phyloP scores from a whole-genome alignment of 2,888 invertebrate species.

The Drosophila paramelanica region DNA sequence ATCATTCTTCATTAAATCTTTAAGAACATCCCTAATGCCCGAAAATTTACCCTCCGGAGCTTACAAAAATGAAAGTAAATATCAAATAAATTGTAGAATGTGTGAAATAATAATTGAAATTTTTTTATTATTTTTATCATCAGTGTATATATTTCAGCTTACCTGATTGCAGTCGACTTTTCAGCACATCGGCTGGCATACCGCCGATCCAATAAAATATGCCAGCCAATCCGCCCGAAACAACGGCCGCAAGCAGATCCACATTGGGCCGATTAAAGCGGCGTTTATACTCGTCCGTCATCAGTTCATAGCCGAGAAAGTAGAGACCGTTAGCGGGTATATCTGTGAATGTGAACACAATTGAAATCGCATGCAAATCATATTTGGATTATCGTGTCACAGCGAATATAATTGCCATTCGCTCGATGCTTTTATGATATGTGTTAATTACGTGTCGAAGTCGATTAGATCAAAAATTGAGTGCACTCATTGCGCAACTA shows the following conservation, averaged over 20 bases:
- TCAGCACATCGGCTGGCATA: constrained; percentile 98
- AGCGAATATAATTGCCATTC: constrained; percentile 8
- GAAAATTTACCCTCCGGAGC: constrained; percentile 98
- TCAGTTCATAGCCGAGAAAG: constrained; percentile 97
- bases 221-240: constrained; percentile 98
- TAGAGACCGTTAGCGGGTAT: constrained; percentile 99
- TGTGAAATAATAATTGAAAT: too few species aligned
- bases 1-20: constrained; percentile 93
- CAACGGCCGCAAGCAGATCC: constrained; percentile 89
- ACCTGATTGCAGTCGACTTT: constrained; percentile 98
- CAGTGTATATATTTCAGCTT: neutral
- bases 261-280: constrained; percentile 85
- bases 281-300: constrained; percentile 91
- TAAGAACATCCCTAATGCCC: constrained; percentile 95
- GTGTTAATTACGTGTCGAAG: constrained; percentile 32
- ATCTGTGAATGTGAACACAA: constrained; percentile 87
- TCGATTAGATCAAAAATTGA: constrained; percentile 36
- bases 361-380: constrained; percentile 2
- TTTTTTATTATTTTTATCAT: too few species aligned
- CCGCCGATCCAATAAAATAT: constrained; percentile 98
- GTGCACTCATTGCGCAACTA: constrained; percentile 9
- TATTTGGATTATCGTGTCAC: constrained; percentile 3
- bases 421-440: constrained; percentile 24
- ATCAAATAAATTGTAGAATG: neutral
- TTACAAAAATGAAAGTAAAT: constrained; percentile 51